Conservation (phyloP, 2,113 vertebrate species). For the Electrona antarctica region DNA sequence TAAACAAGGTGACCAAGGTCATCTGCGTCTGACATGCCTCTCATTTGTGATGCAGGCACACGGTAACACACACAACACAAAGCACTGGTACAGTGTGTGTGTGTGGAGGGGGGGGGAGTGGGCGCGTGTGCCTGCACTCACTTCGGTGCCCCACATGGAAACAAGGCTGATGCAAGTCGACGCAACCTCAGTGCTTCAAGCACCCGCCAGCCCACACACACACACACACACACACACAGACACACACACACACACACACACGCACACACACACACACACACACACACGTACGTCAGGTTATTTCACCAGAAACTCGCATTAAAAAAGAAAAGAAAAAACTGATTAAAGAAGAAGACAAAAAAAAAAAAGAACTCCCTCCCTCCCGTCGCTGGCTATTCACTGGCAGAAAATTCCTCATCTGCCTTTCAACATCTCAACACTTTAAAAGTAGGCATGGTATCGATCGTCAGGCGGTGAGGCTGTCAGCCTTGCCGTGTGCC, state of each 20-base stretch:
- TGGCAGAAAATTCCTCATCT: constrained; percentile 66
- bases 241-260: constrained; percentile 42
- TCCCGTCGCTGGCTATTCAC: constrained; percentile 59
- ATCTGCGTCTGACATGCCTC: too few relatives aligned
- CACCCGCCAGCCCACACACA: background rate
- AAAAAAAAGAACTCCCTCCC: background rate
- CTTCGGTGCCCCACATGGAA: constrained; percentile 37
- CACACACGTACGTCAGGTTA: constrained; percentile 67
- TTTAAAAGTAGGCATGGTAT: constrained; percentile 72
- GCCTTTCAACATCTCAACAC: constrained; percentile 68
- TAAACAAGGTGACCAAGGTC: too few relatives aligned
- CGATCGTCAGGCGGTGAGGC: constrained; percentile 72
- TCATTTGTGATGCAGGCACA: too few relatives aligned
- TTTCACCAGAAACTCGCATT: constrained; percentile 67
- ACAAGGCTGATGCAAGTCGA: constrained; percentile 69
- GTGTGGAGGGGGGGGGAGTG: too few relatives aligned
- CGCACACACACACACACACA: constrained; percentile 64
- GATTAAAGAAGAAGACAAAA: constrained; percentile 13
- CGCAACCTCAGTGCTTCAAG: constrained; percentile 39
- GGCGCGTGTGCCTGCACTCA: too few relatives aligned
- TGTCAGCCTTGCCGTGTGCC: constrained; percentile 65
- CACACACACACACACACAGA: constrained; percentile 60
- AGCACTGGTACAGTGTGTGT: too few relatives aligned
- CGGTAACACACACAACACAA: too few relatives aligned
- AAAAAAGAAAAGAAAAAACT: constrained; percentile 11